phyloP scores from a whole-genome alignment of 2,113 vertebrate genomes.

The Poecile atricapillus region DNA sequence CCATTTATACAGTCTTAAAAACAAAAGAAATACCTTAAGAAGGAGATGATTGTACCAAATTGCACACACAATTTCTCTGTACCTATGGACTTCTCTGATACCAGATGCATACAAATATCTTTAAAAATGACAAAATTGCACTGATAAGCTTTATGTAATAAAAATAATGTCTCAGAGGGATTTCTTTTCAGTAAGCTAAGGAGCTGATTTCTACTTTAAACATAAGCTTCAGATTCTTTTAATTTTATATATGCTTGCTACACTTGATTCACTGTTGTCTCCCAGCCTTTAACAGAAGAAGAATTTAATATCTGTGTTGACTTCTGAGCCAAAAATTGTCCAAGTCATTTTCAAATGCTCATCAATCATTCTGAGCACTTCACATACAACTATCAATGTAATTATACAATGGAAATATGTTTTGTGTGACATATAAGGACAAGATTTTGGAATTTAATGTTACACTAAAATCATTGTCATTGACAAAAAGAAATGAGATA shows the following conservation, averaged over 20 bases:
- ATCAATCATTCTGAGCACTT: not conserved
- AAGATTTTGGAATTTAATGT: not conserved
- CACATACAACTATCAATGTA: not conserved
- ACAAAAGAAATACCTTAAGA: not conserved
- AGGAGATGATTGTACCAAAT: not conserved
- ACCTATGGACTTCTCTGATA: not conserved
- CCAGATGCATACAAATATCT: not conserved
- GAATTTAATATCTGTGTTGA: not conserved
- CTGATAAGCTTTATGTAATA: not conserved
- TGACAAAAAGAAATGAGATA: rapidly evolving
- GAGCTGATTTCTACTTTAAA: not conserved
- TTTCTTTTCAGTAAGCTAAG: not conserved
- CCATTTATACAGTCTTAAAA: not conserved
- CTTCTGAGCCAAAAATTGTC: not conserved
- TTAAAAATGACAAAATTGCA: not conserved
- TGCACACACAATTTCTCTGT: not conserved
- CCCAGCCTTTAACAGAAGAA: not conserved
- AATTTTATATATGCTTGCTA: not conserved
- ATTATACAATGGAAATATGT: not conserved
- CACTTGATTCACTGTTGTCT: not conserved
- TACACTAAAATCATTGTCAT: not conserved
- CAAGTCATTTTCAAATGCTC: not conserved
- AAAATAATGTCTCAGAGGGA: rapidly evolving
- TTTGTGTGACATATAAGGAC: not conserved
- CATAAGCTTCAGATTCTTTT: not conserved